These are phyloP conservation scores for Tauraco erythrolophus DNA, from an alignment of 2,113 vertebrate genomes.

Conservation along the genomic window DNA sequence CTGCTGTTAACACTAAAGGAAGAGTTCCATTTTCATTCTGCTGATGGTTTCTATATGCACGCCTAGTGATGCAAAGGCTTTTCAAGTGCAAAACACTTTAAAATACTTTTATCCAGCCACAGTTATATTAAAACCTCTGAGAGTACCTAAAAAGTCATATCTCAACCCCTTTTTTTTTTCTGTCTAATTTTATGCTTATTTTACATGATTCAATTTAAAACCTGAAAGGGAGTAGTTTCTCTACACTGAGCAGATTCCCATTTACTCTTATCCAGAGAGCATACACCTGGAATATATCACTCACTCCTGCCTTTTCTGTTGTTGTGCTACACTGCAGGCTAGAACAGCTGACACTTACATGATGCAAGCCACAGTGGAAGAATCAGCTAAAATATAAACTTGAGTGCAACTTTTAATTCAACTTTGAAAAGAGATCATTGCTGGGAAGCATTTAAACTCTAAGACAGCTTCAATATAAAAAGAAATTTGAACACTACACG, in stretches of 20 bases:
- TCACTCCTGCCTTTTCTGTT: neutral
- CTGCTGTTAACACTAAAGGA: neutral
- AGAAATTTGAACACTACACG: neutral
- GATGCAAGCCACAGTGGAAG: neutral
- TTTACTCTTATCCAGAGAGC: neutral
- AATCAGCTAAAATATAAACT: neutral
- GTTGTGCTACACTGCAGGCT: neutral
- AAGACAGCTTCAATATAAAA: neutral
- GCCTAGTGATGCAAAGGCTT: neutral
- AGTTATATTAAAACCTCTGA: neutral
- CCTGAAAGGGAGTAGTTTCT: neutral
- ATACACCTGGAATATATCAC: neutral
- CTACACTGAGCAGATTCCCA: neutral
- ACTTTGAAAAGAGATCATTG: constrained; percentile 28
- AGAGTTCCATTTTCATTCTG: neutral
- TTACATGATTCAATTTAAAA: neutral
- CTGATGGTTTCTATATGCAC: neutral
- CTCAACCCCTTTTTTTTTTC: neutral
- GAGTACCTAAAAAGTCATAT: neutral
- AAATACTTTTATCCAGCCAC: neutral
- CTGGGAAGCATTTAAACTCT: constrained; percentile 43
- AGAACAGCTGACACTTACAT: neutral
- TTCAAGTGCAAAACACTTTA: neutral
- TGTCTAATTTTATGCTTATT: neutral
- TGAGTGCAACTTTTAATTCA: neutral